A percentile compares a stretch with the other conserved stretches of the same genome.
These are phyloP conservation scores for Leptinotarsa rubiginosa DNA, from an alignment of 2,888 invertebrate genomes.

Conservation along the genomic window DNA sequence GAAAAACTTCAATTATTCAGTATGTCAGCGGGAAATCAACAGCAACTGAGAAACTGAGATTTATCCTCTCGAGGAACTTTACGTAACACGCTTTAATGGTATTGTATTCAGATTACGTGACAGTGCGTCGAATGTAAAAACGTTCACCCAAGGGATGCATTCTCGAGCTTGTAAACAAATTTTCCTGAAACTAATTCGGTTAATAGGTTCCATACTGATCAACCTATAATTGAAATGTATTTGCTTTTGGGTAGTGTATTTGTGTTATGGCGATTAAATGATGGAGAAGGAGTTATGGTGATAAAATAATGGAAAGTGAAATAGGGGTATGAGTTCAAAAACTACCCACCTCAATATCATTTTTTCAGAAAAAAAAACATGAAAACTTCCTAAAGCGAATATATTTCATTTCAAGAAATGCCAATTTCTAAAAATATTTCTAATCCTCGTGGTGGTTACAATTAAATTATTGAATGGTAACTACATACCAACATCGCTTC, in stretches of 20 bases:
- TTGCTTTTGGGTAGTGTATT: neutral
- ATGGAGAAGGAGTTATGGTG: neutral
- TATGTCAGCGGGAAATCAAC: neutral
- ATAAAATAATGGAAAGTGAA: too few relatives aligned
- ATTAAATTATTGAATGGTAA: too few relatives aligned
- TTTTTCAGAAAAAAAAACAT: too few relatives aligned
- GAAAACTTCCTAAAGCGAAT: too few relatives aligned
- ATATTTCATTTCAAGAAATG: too few relatives aligned
- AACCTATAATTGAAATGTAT: neutral
- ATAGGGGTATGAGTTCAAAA: too few relatives aligned
- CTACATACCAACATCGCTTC: too few relatives aligned
- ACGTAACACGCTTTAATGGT: slow-evolving; percentile 23
- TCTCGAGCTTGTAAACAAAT: neutral
- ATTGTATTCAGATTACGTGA: slow-evolving; percentile 26
- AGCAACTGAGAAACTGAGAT: neutral
- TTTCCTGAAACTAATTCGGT: neutral
- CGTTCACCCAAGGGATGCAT: slow-evolving; percentile 13
- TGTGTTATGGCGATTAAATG: neutral
- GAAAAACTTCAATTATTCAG: too few relatives aligned
- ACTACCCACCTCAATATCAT: too few relatives aligned
- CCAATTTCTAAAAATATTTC: too few relatives aligned
- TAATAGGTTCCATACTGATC: neutral
- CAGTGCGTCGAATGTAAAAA: slow-evolving; percentile 3
- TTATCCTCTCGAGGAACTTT: neutral
- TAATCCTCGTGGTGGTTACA: too few relatives aligned